Evolutionary conservation across 1,140 invertebrate genomes (phyloP).

Genomic region (Lithobius niger): DNA sequence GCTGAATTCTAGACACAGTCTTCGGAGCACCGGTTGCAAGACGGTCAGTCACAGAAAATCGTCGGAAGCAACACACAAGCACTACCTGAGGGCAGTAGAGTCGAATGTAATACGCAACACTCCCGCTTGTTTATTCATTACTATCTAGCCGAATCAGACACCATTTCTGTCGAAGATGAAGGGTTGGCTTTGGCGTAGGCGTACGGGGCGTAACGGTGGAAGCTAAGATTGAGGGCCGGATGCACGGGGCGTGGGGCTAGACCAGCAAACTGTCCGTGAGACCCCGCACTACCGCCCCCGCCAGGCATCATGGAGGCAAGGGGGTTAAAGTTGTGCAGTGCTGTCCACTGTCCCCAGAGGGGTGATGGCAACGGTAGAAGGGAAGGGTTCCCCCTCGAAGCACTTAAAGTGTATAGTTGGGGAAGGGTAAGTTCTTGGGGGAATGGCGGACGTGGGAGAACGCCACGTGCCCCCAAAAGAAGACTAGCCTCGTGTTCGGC

Average conservation of each 20-base stretch:
- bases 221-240: constrained; percentile 2
- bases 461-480: constrained; percentile 35
- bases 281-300: too few relatives aligned
- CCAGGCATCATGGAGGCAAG: constrained; percentile 10
- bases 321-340: constrained; percentile 23
- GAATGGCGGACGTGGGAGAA: neutral
- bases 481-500: constrained; percentile 49
- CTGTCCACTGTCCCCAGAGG: constrained; percentile 30
- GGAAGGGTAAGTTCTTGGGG: constrained; percentile 15
- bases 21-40: too few relatives aligned
- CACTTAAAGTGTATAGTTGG: constrained; percentile 7
- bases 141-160: constrained; percentile 1
- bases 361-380: constrained; percentile 20
- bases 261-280: neutral
- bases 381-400: constrained; percentile 16
- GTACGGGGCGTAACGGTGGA: constrained; percentile 5
- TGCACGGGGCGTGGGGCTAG: neutral
- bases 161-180: neutral
- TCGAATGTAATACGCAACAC: too few relatives aligned
- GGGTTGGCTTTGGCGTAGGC: neutral
- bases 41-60: too few relatives aligned
- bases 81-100: too few relatives aligned
- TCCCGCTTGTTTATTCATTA: too few relatives aligned
- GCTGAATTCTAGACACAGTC: too few relatives aligned
- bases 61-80: too few relatives aligned